Conservation (phyloP, 2,888 invertebrate genomes). For the Nesidiocoris tenuis region DNA sequence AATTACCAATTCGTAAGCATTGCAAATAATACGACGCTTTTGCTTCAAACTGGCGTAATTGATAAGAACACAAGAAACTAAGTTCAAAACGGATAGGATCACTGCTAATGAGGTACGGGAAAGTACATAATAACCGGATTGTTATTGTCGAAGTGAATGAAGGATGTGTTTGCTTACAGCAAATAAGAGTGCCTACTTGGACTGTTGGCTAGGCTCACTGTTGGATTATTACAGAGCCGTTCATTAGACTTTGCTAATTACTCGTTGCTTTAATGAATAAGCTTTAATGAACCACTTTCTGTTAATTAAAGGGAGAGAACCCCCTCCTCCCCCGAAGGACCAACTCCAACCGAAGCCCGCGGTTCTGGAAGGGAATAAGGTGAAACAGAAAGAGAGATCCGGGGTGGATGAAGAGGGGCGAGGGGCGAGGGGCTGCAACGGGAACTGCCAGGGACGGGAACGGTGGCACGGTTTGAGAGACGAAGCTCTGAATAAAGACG, state of each 20-base stretch:
- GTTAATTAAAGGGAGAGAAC: conserved; percentile 79
- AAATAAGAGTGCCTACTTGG: conserved; percentile 47
- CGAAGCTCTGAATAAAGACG: conserved; percentile 36
- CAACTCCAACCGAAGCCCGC: background rate
- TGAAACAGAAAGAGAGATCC: conserved; percentile 15
- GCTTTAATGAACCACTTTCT: conserved; percentile 75
- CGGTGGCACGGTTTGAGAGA: conserved; percentile 32
- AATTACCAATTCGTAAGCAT: no score
- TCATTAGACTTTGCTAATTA: conserved; percentile 89
- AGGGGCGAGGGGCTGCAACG: background rate
- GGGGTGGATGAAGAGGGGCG: conserved; percentile 18
- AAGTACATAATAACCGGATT: conserved; percentile 45
- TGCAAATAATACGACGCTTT: no score
- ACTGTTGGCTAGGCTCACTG: conserved; percentile 54
- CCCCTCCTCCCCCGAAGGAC: conserved; percentile 45
- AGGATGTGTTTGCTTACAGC: conserved; percentile 48
- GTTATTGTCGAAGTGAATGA: conserved; percentile 44
- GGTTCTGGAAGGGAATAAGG: conserved; percentile 14
- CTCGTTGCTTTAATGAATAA: conserved; percentile 87
- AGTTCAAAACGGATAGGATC: conserved; percentile 19
- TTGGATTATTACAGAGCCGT: conserved; percentile 77
- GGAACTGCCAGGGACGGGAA: background rate
- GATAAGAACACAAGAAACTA: conserved; percentile 22
- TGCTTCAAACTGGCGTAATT: background rate
- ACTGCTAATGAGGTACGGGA: conserved; percentile 45